A percentile compares a stretch with the other conserved stretches of the same genome.
phyloP scores from a whole-genome alignment of 2,797 vertebrate genomes.

The Myotis findleyi region DNA sequence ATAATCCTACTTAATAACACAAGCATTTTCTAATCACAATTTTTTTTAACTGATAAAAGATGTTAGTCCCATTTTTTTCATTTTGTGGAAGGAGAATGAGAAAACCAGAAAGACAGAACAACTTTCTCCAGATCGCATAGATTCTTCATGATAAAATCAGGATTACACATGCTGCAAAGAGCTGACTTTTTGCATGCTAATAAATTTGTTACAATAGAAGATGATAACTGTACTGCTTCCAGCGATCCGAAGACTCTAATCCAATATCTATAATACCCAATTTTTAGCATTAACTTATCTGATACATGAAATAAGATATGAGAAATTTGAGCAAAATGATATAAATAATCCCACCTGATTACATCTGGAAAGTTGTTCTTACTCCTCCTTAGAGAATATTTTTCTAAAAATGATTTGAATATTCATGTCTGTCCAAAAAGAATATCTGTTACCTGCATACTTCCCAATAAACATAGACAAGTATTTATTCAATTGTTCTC shows the following conservation, averaged over 20 bases:
- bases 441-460: not conserved
- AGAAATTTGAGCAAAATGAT: not conserved
- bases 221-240: not conserved
- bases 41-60: not conserved
- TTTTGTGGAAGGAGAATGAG: not conserved
- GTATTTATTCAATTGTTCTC: not conserved
- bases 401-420: conserved; percentile 55
- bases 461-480: not conserved
- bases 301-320: not conserved
- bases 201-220: not conserved
- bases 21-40: not conserved
- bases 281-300: not conserved
- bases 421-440: not conserved
- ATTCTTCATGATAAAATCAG: not conserved
- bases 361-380: conserved; percentile 1
- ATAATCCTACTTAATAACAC: not conserved
- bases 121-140: not conserved
- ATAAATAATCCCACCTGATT: not conserved
- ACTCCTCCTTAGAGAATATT: not conserved
- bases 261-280: not conserved
- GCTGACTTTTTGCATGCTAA: not conserved
- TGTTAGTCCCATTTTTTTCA: not conserved
- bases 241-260: not conserved
- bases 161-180: not conserved
- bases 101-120: not conserved